Evolutionary conservation across 1,140 invertebrate species (phyloP).

Genomic region (Drosophila virilis): DNA sequence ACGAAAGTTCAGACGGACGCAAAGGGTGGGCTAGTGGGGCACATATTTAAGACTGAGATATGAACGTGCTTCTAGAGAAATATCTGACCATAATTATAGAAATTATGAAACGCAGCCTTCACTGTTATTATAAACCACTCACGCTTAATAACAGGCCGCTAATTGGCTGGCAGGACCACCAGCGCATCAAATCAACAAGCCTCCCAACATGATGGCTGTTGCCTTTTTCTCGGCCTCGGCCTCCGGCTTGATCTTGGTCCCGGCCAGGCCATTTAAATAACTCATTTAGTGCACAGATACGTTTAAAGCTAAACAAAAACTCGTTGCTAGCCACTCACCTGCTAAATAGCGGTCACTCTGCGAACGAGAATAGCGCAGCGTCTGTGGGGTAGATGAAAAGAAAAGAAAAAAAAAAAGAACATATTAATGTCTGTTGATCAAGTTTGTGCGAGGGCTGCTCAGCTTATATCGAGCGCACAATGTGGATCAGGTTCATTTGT

Average conservation of each 20-base stretch:
- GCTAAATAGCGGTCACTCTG: conserved; percentile 86
- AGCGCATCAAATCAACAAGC: conserved; percentile 66
- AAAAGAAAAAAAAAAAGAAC: conserved; percentile 25
- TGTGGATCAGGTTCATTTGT: background rate
- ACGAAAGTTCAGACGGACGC: conserved; percentile 52
- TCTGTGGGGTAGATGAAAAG: conserved; percentile 54
- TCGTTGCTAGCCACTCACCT: conserved; percentile 84
- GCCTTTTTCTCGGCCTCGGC: conserved; percentile 6
- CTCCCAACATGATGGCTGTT: conserved; percentile 25
- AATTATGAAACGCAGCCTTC: conserved; percentile 57
- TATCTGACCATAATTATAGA: conserved; percentile 61
- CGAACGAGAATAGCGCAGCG: conserved; percentile 84
- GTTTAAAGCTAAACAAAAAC: conserved; percentile 48
- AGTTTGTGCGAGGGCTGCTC: conserved; percentile 46
- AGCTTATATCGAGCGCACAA: background rate
- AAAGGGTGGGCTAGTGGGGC: background rate
- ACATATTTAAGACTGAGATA: background rate
- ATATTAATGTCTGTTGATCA: conserved; percentile 69
- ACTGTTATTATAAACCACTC: conserved; percentile 81
- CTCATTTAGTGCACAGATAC: conserved; percentile 67
- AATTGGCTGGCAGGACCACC: conserved; percentile 80
- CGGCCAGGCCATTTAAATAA: conserved; percentile 73
- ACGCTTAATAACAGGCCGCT: conserved; percentile 77
- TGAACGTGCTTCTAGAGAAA: conserved; percentile 1
- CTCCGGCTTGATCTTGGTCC: conserved; percentile 4